A percentile compares a stretch with the other conserved stretches of the same genome.
phyloP scores from a whole-genome alignment of 2,888 invertebrate species.

The Drosophila acutilabella region DNA sequence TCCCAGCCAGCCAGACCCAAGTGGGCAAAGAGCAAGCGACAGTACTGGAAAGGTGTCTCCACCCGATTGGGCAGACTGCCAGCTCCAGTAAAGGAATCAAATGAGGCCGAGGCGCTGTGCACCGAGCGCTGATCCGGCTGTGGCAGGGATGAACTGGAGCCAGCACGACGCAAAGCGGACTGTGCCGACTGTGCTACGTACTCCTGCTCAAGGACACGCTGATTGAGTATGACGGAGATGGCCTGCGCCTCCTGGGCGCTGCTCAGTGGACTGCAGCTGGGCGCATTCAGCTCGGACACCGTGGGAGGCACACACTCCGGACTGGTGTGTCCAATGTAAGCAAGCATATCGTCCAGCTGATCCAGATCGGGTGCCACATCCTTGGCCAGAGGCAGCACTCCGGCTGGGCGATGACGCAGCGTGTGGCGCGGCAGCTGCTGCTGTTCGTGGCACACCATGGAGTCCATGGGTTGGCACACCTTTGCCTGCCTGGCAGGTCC shows the following conservation, averaged over 20 bases:
- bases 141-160: conserved; percentile 47
- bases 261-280: conserved; percentile 91
- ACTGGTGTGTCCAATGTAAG: conserved; percentile 96
- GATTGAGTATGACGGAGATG: conserved; percentile 93
- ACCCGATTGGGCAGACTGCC: conserved; percentile 85
- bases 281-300: conserved; percentile 91
- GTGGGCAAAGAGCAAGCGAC: conserved; percentile 95
- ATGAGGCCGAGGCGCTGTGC: conserved; percentile 82
- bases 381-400: conserved; percentile 91
- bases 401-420: conserved; percentile 90
- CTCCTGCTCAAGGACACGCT: conserved; percentile 93
- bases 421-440: conserved; percentile 89
- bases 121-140: conserved; percentile 80
- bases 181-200: conserved; percentile 86
- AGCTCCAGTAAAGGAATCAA: conserved; percentile 84
- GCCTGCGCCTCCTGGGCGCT: conserved; percentile 93
- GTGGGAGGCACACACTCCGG: conserved; percentile 91
- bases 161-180: conserved; percentile 36
- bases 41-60: conserved; percentile 91
- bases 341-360: conserved; percentile 96
- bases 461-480: conserved; percentile 73
- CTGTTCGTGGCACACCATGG: conserved; percentile 85
- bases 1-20: conserved; percentile 96
- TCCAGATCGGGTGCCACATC: conserved; percentile 95
- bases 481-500: conserved; percentile 28